phyloP scores from a whole-genome alignment of 2,888 invertebrate species.

The Amphipoea lucens region DNA sequence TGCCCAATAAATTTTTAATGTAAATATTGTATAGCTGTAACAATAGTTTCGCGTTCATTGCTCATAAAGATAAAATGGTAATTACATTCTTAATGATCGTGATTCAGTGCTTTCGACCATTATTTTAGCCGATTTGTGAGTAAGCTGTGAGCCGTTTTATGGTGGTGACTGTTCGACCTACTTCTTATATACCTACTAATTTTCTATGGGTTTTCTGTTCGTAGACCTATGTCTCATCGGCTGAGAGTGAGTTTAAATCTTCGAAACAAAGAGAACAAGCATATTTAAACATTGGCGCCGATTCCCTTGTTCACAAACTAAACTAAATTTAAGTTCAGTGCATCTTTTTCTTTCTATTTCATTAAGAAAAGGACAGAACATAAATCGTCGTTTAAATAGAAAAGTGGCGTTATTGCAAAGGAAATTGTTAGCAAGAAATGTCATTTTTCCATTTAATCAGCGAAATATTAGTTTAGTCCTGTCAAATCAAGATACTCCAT shows the following conservation, averaged over 20 bases:
- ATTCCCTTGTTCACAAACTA: too few species aligned
- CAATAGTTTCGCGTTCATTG: slow-evolving; percentile 76
- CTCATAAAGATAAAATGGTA: slow-evolving; percentile 86
- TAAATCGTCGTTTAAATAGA: too few species aligned
- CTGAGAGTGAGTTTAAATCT: neutral
- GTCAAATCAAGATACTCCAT: too few species aligned
- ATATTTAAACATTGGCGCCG: neutral
- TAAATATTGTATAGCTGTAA: slow-evolving; percentile 68
- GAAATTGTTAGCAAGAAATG: too few species aligned
- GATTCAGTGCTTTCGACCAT: slow-evolving; percentile 69
- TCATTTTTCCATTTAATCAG: too few species aligned
- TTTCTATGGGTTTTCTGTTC: slow-evolving; percentile 34
- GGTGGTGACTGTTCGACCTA: slow-evolving; percentile 65
- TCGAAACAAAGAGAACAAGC: slow-evolving; percentile 2
- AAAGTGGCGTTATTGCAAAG: too few species aligned
- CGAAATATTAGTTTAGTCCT: too few species aligned
- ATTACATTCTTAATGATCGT: slow-evolving; percentile 82
- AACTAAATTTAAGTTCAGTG: too few species aligned
- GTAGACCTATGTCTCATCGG: slow-evolving; percentile 57
- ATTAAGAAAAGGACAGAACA: too few species aligned
- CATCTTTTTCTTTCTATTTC: too few species aligned
- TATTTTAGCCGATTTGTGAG: slow-evolving; percentile 64
- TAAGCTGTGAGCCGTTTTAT: slow-evolving; percentile 68
- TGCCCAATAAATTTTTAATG: slow-evolving; percentile 63
- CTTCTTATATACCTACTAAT: slow-evolving; percentile 21